These are phyloP conservation scores for Lerema accius DNA, from an alignment of 1,140 invertebrate genomes.

Conservation along the genomic window DNA sequence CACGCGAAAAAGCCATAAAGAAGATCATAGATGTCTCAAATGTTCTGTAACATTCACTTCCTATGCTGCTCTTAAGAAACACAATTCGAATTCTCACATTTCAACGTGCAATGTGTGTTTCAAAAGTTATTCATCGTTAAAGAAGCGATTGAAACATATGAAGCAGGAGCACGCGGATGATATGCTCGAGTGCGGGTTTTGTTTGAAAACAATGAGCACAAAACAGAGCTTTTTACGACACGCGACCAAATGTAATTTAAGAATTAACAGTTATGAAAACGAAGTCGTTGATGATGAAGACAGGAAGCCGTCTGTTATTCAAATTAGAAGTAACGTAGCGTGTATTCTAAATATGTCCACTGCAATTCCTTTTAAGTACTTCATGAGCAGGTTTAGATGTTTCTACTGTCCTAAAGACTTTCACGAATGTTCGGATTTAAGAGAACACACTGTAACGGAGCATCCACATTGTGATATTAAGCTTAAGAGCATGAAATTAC, in stretches of 20 bases:
- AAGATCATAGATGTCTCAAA: constrained; percentile 42
- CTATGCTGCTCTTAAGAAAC: constrained; percentile 40
- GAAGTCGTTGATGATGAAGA: constrained; percentile 33
- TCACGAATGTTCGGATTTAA: constrained; percentile 49
- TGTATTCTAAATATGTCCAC: constrained; percentile 65
- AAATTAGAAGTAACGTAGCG: constrained; percentile 59
- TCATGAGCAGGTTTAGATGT: constrained; percentile 63
- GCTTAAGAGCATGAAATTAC: constrained; percentile 55
- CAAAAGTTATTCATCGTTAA: constrained; percentile 43
- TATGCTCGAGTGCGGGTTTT: constrained; percentile 48
- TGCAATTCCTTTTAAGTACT: constrained; percentile 65
- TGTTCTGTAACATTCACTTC: constrained; percentile 41
- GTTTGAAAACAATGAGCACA: constrained; percentile 45
- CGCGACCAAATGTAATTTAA: constrained; percentile 41
- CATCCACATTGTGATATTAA: constrained; percentile 60
- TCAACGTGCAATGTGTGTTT: constrained; percentile 55
- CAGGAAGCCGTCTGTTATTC: constrained; percentile 44
- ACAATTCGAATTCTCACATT: constrained; percentile 42
- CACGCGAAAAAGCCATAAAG: constrained; percentile 40
- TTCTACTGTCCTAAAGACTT: constrained; percentile 70
- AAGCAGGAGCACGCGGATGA: constrained; percentile 44
- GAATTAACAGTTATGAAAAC: constrained; percentile 18
- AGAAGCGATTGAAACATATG: constrained; percentile 48
- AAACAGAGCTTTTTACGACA: constrained; percentile 52
- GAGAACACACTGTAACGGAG: constrained; percentile 50